Evolutionary conservation across 2,888 invertebrate species (phyloP).

Genomic region (Tetranychus piercei): DNA sequence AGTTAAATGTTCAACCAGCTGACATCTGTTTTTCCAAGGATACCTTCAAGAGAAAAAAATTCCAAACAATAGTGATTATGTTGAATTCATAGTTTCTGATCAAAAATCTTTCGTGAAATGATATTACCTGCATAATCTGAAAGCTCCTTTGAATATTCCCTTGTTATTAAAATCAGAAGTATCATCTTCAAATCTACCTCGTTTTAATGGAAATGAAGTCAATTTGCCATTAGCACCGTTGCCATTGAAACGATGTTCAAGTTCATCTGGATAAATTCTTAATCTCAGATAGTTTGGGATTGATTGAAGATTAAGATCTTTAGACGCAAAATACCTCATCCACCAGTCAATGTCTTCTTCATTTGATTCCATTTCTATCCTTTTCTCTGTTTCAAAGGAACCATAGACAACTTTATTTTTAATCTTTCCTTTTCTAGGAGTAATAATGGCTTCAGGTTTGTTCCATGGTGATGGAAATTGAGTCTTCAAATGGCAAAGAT

Average conservation of each 20-base stretch:
- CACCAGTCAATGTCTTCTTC: conserved; percentile 35
- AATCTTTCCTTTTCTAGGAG: background rate
- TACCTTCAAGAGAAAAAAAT: too few species aligned
- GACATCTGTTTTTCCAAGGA: conserved; percentile 2
- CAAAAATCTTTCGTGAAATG: too few species aligned
- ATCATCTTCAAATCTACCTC: background rate
- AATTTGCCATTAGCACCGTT: too few species aligned
- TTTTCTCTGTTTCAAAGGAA: conserved; percentile 23
- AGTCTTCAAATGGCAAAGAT: conserved; percentile 31
- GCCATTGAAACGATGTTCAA: background rate
- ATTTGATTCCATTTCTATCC: conserved; percentile 31
- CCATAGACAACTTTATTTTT: background rate
- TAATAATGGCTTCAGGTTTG: too few species aligned
- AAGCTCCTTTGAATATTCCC: conserved; percentile 5
- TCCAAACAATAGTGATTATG: too few species aligned
- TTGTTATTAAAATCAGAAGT: background rate
- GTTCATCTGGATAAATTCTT: background rate
- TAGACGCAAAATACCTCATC: conserved; percentile 37
- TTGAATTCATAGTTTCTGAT: too few species aligned
- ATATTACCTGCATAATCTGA: conserved; percentile 7
- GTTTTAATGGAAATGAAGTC: background rate
- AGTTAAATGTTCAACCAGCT: conserved; percentile 24
- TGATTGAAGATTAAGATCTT: background rate
- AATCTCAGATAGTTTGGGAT: conserved; percentile 26
- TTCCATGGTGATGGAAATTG: background rate